phyloP scores from a whole-genome alignment of 2,113 vertebrate genomes.

The Gnathonemus longibarbis region DNA sequence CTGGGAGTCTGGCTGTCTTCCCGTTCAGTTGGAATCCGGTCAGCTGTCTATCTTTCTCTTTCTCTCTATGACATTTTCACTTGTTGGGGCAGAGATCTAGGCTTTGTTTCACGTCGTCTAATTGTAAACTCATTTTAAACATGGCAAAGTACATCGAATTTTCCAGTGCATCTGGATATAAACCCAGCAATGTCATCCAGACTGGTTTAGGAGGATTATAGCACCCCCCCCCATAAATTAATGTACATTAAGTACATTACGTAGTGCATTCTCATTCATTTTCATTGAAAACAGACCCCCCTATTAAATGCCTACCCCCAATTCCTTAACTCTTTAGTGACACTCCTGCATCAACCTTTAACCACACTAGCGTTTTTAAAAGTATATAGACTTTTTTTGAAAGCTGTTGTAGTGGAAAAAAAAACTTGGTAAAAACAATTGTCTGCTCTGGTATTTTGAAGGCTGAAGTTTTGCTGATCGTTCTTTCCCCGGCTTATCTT shows the following conservation, averaged over 20 bases:
- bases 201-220: neutral
- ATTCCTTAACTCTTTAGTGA: neutral
- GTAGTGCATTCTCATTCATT: neutral
- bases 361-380: neutral
- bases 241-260: neutral
- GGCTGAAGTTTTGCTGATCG: neutral
- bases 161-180: neutral
- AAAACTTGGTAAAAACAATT: neutral
- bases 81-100: neutral
- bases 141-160: neutral
- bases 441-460: neutral
- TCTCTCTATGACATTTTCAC: neutral
- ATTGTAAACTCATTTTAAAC: neutral
- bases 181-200: neutral
- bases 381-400: neutral
- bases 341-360: neutral
- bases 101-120: slow-evolving; percentile 35
- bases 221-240: neutral
- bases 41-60: slow-evolving; percentile 27
- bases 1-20: slow-evolving; percentile 39
- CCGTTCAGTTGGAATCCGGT: slow-evolving; percentile 47
- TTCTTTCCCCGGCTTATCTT: neutral
- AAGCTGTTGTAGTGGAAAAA: neutral
- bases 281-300: neutral
- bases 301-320: neutral